Conservation (phyloP, 2,113 vertebrate species). For the Dryoscopus gambensis region DNA sequence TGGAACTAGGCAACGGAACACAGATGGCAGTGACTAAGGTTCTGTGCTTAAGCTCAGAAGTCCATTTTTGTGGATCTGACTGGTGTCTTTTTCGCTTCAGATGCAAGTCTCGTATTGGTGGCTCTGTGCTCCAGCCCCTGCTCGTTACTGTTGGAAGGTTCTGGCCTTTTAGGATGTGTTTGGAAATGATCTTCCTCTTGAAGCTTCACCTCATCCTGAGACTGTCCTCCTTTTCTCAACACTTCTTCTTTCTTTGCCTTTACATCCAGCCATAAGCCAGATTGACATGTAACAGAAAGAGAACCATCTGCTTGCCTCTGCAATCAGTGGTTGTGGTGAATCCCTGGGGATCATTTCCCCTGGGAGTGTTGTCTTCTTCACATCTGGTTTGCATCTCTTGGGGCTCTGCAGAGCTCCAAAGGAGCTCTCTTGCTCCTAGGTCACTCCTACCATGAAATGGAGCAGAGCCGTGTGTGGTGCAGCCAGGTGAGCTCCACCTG, state of each 20-base stretch:
- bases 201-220: not conserved
- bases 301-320: not conserved
- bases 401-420: not conserved
- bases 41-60: not conserved
- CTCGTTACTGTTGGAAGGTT: not conserved
- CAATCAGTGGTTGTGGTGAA: not conserved
- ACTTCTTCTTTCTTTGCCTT: not conserved
- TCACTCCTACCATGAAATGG: not conserved
- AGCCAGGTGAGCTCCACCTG: not conserved
- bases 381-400: not conserved
- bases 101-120: no score
- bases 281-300: not conserved
- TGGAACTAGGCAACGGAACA: not conserved
- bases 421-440: not conserved
- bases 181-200: not conserved
- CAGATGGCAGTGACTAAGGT: not conserved
- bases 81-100: not conserved
- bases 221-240: not conserved
- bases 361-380: not conserved
- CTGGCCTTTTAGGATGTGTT: not conserved
- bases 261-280: not conserved
- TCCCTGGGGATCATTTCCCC: not conserved
- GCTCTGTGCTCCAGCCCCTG: no score
- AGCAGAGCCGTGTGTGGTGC: not conserved
- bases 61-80: not conserved